Evolutionary conservation across 2,113 vertebrate species (phyloP).

Genomic region (Agapornis roseicollis): DNA sequence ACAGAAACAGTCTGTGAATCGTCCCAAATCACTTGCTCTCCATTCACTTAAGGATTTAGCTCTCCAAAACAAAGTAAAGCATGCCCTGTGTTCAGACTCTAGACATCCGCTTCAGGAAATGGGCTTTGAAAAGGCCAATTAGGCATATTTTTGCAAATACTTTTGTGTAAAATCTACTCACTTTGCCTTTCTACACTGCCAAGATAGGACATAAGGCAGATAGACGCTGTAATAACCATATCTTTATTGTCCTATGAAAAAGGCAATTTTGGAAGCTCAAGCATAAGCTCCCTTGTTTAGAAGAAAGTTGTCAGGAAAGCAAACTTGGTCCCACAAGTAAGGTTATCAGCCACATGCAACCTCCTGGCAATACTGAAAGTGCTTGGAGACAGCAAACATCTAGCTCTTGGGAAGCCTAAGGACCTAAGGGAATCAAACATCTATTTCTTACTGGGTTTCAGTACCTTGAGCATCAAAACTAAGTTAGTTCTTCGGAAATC

Average conservation of each 20-base stretch:
- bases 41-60: background rate
- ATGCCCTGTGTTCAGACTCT: background rate
- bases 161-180: background rate
- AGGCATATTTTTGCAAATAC: background rate
- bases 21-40: background rate
- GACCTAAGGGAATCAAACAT: background rate
- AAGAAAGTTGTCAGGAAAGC: background rate
- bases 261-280: background rate
- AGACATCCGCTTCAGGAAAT: background rate
- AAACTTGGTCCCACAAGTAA: background rate
- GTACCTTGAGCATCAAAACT: background rate
- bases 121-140: background rate
- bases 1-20: background rate
- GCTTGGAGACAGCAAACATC: background rate
- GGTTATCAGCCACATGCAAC: background rate
- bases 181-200: background rate
- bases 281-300: background rate
- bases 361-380: background rate
- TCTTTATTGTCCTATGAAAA: background rate
- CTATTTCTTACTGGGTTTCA: background rate
- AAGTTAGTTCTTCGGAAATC: background rate
- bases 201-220: background rate
- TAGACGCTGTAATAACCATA: background rate
- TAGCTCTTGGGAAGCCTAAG: background rate
- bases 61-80: background rate